Percentiles rank a stretch among this genome's conserved stretches.
Evolutionary conservation across 2,113 vertebrate genomes (phyloP).

Genomic region (Pelecanus crispus): DNA sequence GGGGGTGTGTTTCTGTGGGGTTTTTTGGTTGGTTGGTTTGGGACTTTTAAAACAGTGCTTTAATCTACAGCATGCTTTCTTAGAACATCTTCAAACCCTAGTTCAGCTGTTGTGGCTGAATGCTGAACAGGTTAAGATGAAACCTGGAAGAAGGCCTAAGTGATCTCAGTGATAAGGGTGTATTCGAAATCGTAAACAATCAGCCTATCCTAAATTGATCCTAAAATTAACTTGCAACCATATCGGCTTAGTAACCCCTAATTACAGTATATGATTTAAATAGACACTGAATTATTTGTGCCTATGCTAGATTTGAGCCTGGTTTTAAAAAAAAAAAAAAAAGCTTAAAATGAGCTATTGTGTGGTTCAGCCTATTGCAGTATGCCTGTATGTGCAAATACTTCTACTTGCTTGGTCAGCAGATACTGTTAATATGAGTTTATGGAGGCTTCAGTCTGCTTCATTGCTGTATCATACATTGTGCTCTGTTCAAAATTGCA

Average conservation of each 20-base stretch:
- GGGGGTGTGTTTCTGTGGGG: neutral
- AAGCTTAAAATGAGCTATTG: neutral
- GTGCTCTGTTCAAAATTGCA: neutral
- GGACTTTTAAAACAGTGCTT: neutral
- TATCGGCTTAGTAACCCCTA: neutral
- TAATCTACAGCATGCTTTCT: neutral
- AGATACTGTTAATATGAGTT: neutral
- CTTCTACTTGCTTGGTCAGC: constrained; percentile 9
- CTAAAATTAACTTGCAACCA: neutral
- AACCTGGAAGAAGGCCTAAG: constrained; percentile 18
- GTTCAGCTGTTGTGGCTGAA: neutral
- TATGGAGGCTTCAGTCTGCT: neutral
- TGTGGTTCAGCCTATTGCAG: neutral
- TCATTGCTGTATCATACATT: neutral
- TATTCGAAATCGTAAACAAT: fast-evolving
- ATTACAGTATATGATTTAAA: neutral
- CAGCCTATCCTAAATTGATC: neutral
- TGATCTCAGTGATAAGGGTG: neutral
- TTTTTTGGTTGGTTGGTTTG: neutral
- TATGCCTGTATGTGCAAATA: neutral
- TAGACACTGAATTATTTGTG: neutral
- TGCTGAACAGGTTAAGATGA: neutral
- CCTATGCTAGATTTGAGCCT: neutral
- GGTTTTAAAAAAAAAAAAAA: neutral
- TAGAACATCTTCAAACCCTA: neutral